Conservation (phyloP, 2,113 vertebrate species). For the Rhagologus leucostigma region DNA sequence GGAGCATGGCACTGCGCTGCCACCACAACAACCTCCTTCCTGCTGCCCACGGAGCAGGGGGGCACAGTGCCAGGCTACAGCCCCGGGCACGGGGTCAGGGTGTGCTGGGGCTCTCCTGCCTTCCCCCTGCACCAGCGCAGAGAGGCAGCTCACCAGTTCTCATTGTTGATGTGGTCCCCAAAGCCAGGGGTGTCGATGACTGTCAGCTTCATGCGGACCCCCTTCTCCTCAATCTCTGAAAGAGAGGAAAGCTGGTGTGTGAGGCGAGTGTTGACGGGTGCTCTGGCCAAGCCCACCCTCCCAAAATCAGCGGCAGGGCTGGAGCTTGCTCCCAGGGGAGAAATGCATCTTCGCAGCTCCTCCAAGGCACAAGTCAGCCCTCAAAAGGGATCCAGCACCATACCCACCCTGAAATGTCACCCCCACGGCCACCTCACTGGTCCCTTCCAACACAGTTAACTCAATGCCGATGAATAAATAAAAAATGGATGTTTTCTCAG, state of each 20-base stretch:
- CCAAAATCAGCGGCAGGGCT: neutral
- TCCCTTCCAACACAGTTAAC: neutral
- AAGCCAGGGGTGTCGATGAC: slow-evolving; percentile 97
- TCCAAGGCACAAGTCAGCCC: neutral
- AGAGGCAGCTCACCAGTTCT: slow-evolving; percentile 86
- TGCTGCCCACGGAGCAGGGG: rapidly evolving
- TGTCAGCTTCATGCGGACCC: slow-evolving; percentile 95
- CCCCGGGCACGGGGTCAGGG: neutral
- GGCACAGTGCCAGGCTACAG: neutral
- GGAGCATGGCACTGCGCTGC: neutral
- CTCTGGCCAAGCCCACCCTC: neutral
- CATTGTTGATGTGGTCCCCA: slow-evolving; percentile 98
- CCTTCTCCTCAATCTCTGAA: slow-evolving; percentile 95
- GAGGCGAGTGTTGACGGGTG: rapidly evolving
- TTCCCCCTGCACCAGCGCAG: neutral
- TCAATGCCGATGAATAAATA: neutral
- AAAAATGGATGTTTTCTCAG: neutral
- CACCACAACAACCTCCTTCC: neutral
- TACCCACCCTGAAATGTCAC: neutral
- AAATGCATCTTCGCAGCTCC: neutral
- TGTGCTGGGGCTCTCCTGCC: rapidly evolving
- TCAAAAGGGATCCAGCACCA: neutral
- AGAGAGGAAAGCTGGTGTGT: neutral
- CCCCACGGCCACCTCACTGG: neutral
- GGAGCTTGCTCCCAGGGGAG: neutral